Percentiles rank a stretch among this genome's conserved stretches.
Conservation (phyloP, 1,140 invertebrate species). For the Lasioglossum albipes region DNA sequence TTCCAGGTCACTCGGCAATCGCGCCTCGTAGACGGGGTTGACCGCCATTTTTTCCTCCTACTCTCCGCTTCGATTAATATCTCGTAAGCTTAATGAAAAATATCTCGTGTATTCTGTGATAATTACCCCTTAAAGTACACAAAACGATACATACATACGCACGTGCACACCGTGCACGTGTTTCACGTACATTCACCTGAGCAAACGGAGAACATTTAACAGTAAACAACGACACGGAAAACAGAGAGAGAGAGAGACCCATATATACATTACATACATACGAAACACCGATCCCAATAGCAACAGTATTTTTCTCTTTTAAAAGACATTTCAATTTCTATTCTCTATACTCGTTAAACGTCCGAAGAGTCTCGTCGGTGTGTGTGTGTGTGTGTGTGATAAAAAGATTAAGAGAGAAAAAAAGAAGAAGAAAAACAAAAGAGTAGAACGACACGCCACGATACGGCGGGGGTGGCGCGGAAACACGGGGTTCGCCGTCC, state of each 20-base stretch:
- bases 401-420: too few species aligned
- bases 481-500: conserved; percentile 20
- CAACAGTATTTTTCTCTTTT: conserved; percentile 74
- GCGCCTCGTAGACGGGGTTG: conserved; percentile 44
- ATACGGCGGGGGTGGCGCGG: background rate
- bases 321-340: conserved; percentile 70
- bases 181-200: conserved; percentile 36
- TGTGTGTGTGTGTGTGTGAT: background rate
- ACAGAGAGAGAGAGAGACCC: too few species aligned
- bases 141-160: conserved; percentile 47
- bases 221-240: too few species aligned
- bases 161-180: conserved; percentile 1
- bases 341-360: conserved; percentile 70
- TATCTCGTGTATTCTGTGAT: conserved; percentile 80
- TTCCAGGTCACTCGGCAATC: conserved; percentile 6
- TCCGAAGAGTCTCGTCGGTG: conserved; percentile 63
- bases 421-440: too few species aligned
- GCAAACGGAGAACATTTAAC: background rate
- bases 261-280: background rate
- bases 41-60: conserved; percentile 72
- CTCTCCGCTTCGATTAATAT: conserved; percentile 76
- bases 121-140: conserved; percentile 73
- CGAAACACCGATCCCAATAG: conserved; percentile 52
- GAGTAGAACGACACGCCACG: conserved; percentile 23
- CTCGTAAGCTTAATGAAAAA: conserved; percentile 76